phyloP scores from a whole-genome alignment of 2,888 invertebrate genomes.

The Microdon myrmicae region DNA sequence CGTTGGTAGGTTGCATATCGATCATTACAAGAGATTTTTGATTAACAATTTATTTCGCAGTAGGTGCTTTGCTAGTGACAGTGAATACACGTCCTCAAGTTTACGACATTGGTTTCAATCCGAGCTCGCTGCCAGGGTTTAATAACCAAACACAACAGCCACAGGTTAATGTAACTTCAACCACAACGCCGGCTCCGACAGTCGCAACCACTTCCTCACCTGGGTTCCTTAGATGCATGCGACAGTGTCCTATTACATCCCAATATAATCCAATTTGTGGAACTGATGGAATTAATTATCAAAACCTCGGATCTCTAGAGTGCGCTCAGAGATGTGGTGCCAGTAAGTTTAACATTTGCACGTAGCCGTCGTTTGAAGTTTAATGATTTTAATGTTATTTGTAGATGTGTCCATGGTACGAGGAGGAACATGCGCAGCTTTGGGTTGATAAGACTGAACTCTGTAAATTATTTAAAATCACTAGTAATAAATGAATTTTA shows the following conservation, averaged over 20 bases:
- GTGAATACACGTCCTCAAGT: constrained; percentile 29
- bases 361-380: neutral
- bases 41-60: neutral
- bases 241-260: constrained; percentile 56
- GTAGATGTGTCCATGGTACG: constrained; percentile 36
- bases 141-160: too few relatives aligned
- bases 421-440: constrained; percentile 30
- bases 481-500: too few relatives aligned
- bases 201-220: constrained; percentile 56
- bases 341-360: constrained; percentile 54
- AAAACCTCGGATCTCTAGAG: constrained; percentile 58
- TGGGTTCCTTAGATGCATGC: constrained; percentile 57
- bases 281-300: constrained; percentile 60
- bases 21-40: too few relatives aligned
- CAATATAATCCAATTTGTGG: constrained; percentile 66
- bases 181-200: constrained; percentile 40
- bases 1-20: constrained; percentile 16
- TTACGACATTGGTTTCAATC: constrained; percentile 33
- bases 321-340: constrained; percentile 62
- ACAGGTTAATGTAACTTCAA: constrained; percentile 2
- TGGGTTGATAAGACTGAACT: constrained; percentile 13
- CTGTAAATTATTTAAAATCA: too few relatives aligned
- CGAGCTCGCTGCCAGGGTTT: neutral
- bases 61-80: constrained; percentile 2
- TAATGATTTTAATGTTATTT: neutral